A percentile compares a stretch with the other conserved stretches of the same genome.
Conservation (phyloP, 1,140 invertebrate species). For the Anagrus nilaparvatae region DNA sequence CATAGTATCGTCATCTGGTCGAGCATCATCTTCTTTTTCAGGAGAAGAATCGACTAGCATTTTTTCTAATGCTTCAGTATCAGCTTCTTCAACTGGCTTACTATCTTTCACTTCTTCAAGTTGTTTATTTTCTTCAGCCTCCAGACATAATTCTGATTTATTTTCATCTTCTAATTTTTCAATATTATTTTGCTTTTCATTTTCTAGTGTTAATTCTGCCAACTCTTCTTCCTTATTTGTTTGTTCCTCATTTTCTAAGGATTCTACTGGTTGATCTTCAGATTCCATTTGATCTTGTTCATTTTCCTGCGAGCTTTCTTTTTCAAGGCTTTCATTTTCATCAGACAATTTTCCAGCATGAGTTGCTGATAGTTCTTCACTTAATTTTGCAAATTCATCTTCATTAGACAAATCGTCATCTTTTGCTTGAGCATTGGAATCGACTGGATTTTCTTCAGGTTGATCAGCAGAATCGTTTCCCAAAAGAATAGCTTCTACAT, state of each 20-base stretch:
- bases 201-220: neutral
- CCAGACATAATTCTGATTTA: neutral
- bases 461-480: neutral
- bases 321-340: neutral
- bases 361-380: neutral
- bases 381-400: neutral
- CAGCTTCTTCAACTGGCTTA: neutral
- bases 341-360: neutral
- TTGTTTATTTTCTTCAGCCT: neutral
- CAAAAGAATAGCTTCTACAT: constrained; percentile 11
- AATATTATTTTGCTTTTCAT: neutral
- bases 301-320: neutral
- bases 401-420: neutral
- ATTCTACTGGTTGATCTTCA: neutral
- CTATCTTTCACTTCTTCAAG: neutral
- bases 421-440: constrained; percentile 1
- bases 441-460: neutral
- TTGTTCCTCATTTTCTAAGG: neutral
- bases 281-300: neutral
- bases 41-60: neutral
- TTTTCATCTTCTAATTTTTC: neutral
- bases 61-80: neutral
- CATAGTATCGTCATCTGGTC: constrained; percentile 4
- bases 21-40: neutral
- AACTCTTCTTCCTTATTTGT: neutral